Conservation (phyloP, 2,888 invertebrate genomes). For the Heliothis peltigera region DNA sequence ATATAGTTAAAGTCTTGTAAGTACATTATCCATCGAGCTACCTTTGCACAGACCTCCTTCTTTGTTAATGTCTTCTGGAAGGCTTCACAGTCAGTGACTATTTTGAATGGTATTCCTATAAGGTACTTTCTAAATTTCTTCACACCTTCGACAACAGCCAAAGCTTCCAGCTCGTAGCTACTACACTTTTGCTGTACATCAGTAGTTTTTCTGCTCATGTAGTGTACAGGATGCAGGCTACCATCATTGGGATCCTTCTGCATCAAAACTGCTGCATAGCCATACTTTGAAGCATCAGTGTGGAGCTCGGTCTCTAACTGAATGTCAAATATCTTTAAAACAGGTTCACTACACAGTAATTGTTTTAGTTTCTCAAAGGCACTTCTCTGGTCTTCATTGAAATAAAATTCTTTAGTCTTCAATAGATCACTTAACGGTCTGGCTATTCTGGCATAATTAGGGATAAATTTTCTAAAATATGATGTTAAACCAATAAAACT, state of each 20-base stretch:
- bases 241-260: background rate
- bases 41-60: background rate
- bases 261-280: background rate
- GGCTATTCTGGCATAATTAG: background rate
- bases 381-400: background rate
- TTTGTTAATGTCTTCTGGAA: slow-evolving; percentile 1
- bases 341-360: background rate
- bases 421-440: background rate
- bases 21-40: slow-evolving; percentile 3
- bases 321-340: background rate
- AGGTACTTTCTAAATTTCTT: slow-evolving; percentile 2
- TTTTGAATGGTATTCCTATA: background rate
- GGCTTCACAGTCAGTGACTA: slow-evolving; percentile 8
- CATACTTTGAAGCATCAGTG: background rate
- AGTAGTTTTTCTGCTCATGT: slow-evolving; percentile 1
- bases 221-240: background rate
- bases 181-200: background rate
- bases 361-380: background rate
- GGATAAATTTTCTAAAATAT: background rate
- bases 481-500: background rate
- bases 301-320: background rate
- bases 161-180: slow-evolving; percentile 4
- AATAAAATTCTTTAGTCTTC: background rate
- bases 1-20: slow-evolving; percentile 8
- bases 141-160: slow-evolving; percentile 1